A percentile compares a stretch with the other conserved stretches of the same genome.
These are phyloP conservation scores for Atherinomorus stipes DNA, from an alignment of 2,113 vertebrate genomes.

Conservation along the genomic window DNA sequence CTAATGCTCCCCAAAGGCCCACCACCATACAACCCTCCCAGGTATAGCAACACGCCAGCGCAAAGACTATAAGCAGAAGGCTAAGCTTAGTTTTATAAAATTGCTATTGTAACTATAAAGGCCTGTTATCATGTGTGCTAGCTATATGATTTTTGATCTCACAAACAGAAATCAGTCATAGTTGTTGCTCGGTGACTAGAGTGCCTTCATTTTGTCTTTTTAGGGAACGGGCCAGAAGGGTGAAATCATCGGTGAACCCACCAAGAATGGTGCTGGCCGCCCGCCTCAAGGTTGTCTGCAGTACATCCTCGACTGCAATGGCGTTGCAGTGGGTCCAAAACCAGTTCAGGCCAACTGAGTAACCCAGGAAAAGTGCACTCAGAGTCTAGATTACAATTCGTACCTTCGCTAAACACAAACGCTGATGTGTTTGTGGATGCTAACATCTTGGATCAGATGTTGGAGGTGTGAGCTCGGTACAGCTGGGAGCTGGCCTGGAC, in stretches of 20 bases:
- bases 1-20: slow-evolving; percentile 88
- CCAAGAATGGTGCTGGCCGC: slow-evolving; percentile 87
- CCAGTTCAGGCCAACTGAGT: slow-evolving; percentile 94
- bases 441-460: slow-evolving; percentile 70
- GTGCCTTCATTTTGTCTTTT: slow-evolving; percentile 35
- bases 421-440: slow-evolving; percentile 54
- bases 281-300: slow-evolving; percentile 98
- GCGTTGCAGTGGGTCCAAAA: slow-evolving; percentile 95
- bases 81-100: too few species aligned
- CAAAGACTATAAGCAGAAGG: not conserved
- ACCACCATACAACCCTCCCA: slow-evolving; percentile 91
- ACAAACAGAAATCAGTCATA: not conserved
- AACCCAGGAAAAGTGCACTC: slow-evolving; percentile 54
- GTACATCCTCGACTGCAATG: slow-evolving; percentile 99
- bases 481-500: slow-evolving; percentile 87
- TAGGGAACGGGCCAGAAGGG: slow-evolving; percentile 91
- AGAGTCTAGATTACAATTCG: slow-evolving; percentile 57
- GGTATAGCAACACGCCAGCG: slow-evolving; percentile 67
- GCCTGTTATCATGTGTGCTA: not conserved
- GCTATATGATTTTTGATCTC: not conserved
- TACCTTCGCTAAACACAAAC: slow-evolving; percentile 83
- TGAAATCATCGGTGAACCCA: slow-evolving; percentile 82
- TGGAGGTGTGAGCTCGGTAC: slow-evolving; percentile 77
- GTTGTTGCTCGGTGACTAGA: not conserved
- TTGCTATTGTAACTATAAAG: not conserved